Percentiles rank a stretch among this genome's conserved stretches.
Conservation (phyloP, 2,797 vertebrate species). For the Podarcis siculus region DNA sequence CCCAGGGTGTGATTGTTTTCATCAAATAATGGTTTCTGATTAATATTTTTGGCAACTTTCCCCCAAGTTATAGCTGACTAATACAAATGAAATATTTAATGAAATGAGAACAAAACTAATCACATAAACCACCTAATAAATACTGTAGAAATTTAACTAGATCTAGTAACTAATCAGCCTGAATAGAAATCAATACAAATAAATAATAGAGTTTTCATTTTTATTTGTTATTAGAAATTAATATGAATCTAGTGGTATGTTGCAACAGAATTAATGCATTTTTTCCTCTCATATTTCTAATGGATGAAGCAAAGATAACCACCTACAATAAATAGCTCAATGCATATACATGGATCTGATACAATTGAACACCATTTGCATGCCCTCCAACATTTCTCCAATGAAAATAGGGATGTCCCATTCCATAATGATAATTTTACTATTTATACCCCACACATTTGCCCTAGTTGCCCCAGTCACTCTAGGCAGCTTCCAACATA, state of each 20-base stretch:
- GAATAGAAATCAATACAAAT: slow-evolving; percentile 1
- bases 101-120: slow-evolving; percentile 12
- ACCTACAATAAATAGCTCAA: neutral
- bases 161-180: slow-evolving; percentile 2
- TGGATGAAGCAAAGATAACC: neutral
- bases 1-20: slow-evolving; percentile 24
- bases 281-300: neutral
- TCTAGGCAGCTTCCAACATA: too few relatives aligned
- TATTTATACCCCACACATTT: too few relatives aligned
- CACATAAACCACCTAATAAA: slow-evolving; percentile 13
- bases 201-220: neutral
- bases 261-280: neutral
- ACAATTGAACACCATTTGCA: too few relatives aligned
- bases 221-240: neutral
- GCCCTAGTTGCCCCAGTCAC: too few relatives aligned
- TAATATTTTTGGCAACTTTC: slow-evolving; percentile 15
- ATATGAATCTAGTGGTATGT: neutral
- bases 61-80: neutral
- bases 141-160: neutral
- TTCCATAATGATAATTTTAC: too few relatives aligned
- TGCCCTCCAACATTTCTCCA: too few relatives aligned
- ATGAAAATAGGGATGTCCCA: too few relatives aligned
- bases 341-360: neutral
- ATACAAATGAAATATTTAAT: slow-evolving; percentile 1
- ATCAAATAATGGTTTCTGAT: slow-evolving; percentile 11